A percentile compares a stretch with the other conserved stretches of the same genome.
phyloP scores from a whole-genome alignment of 2,113 vertebrate species.

The Thoracochromis brauschi region DNA sequence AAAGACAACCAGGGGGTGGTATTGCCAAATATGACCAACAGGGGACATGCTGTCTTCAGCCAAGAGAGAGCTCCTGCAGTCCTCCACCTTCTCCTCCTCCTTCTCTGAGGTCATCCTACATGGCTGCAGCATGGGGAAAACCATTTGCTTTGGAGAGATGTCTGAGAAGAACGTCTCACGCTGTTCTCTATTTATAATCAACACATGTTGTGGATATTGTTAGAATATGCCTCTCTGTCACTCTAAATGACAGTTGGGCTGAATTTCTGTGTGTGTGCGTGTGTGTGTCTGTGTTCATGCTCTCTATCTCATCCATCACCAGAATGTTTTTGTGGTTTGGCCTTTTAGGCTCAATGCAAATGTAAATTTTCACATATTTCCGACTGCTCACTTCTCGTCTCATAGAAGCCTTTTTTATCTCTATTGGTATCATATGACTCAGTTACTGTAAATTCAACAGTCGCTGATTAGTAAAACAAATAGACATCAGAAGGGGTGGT shows the following conservation, averaged over 20 bases:
- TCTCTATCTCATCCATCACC: not conserved
- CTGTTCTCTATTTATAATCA: slow-evolving; percentile 49
- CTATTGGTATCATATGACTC: not conserved
- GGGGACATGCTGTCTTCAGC: not conserved
- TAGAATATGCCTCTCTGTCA: not conserved
- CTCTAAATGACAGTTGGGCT: not conserved
- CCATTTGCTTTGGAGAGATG: slow-evolving; percentile 1
- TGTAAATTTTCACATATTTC: accelerated
- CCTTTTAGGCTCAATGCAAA: not conserved
- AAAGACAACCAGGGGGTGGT: not conserved
- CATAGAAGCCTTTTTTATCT: not conserved
- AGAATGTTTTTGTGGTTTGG: not conserved
- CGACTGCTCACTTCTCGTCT: not conserved
- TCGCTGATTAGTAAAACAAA: not conserved
- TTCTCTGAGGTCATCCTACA: not conserved
- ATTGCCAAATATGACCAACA: not conserved
- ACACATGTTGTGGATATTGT: slow-evolving; percentile 53
- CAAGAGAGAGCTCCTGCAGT: not conserved
- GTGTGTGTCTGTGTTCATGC: not conserved
- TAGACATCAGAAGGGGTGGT: not conserved
- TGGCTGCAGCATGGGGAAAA: not conserved
- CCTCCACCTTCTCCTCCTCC: not conserved
- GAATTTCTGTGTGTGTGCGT: not conserved
- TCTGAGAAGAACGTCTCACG: not conserved
- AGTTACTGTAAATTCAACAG: not conserved